A percentile compares a stretch with the other conserved stretches of the same genome.
Conservation (phyloP, 2,113 vertebrate species). For the Camarhynchus parvulus region DNA sequence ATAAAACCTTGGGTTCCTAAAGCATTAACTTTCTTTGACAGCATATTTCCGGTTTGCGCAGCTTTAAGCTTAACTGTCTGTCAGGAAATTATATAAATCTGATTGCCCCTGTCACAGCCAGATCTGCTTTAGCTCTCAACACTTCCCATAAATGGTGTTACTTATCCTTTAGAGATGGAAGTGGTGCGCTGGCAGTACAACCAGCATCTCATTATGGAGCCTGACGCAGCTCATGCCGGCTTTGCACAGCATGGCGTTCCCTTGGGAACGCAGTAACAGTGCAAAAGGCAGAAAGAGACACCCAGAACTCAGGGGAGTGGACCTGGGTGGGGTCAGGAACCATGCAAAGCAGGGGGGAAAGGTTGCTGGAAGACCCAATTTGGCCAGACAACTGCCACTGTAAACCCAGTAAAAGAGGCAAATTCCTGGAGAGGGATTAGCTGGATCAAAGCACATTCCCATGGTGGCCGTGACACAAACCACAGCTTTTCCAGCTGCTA, state of each 20-base stretch:
- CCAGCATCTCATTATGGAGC: neutral
- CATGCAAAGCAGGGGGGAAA: neutral
- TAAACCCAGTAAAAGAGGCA: neutral
- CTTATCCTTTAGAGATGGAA: conserved; percentile 5
- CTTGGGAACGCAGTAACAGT: neutral
- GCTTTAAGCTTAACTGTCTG: conserved; percentile 56
- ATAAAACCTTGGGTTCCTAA: conserved; percentile 26
- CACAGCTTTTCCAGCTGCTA: neutral
- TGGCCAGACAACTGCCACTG: accelerated
- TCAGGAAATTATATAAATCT: conserved; percentile 63
- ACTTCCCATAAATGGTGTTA: neutral
- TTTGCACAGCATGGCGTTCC: neutral
- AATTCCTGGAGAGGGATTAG: neutral
- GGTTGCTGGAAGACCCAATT: neutral
- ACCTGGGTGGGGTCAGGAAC: accelerated
- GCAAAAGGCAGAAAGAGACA: neutral
- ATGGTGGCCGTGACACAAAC: accelerated
- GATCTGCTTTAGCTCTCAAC: conserved; percentile 33
- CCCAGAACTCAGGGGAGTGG: neutral
- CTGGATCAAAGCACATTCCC: neutral
- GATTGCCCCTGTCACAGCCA: conserved; percentile 26
- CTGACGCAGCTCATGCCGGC: neutral
- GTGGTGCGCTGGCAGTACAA: neutral
- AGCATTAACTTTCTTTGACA: conserved; percentile 34
- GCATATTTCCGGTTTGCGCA: neutral